Conservation (phyloP, 2,113 vertebrate species). For the Grammomys dolichurus region DNA sequence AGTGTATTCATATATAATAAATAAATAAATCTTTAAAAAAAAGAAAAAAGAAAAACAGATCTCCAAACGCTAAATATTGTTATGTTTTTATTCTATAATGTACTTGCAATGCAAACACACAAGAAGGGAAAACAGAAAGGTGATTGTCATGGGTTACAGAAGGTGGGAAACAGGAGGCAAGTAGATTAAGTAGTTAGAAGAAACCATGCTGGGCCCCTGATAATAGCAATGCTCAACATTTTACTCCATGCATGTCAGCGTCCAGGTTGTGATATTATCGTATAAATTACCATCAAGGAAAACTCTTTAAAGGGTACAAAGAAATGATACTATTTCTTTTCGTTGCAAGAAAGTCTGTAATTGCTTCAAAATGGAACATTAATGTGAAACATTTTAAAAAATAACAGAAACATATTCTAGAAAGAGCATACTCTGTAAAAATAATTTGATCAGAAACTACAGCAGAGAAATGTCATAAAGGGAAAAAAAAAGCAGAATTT, state of each 20-base stretch:
- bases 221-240: not conserved
- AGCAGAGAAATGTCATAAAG: not conserved
- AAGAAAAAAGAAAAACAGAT: not conserved
- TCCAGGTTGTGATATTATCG: not conserved
- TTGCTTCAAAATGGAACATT: conserved; percentile 16
- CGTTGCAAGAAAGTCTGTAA: not conserved
- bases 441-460: not conserved
- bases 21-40: no score
- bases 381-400: not conserved
- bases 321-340: not conserved
- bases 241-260: not conserved
- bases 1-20: no score
- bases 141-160: not conserved
- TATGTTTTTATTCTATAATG: not conserved
- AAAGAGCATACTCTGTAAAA: not conserved
- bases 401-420: not conserved
- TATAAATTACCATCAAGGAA: not conserved
- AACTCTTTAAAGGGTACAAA: not conserved
- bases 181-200: not conserved
- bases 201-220: not conserved
- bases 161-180: not conserved
- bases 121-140: not conserved
- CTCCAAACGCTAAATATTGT: not conserved
- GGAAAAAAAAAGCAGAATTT: not conserved
- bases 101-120: not conserved